Evolutionary conservation across 1,140 invertebrate genomes (phyloP).

Genomic region (Papilio polyxenes): DNA sequence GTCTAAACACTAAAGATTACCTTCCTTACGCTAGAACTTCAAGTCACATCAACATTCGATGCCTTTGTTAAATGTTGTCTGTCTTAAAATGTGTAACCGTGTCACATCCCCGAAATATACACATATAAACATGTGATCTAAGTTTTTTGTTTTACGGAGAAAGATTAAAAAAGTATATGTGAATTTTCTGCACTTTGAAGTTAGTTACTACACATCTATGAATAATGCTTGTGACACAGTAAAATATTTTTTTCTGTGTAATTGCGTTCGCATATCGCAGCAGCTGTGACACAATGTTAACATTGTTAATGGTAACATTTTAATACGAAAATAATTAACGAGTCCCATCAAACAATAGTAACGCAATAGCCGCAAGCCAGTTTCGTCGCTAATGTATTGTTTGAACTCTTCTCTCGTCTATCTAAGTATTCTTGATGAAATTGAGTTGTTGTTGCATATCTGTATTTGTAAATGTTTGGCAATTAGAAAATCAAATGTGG

Average conservation of each 20-base stretch:
- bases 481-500: neutral
- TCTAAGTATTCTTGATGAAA: conserved; percentile 3
- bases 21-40: neutral
- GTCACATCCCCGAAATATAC: too few relatives aligned
- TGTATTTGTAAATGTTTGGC: neutral
- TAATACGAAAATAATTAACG: conserved; percentile 21
- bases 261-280: conserved; percentile 9
- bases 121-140: too few relatives aligned
- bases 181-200: neutral
- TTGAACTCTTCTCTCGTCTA: conserved; percentile 20
- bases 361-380: conserved; percentile 4
- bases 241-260: conserved; percentile 6
- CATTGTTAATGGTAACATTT: conserved; percentile 14
- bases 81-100: too few relatives aligned
- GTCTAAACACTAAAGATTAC: neutral
- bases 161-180: too few relatives aligned
- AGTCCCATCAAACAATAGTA: conserved; percentile 20
- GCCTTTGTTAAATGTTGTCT: too few relatives aligned
- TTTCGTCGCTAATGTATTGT: conserved; percentile 26
- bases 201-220: neutral
- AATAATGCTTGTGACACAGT: neutral
- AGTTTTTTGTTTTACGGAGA: too few relatives aligned
- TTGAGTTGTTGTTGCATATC: neutral
- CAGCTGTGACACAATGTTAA: neutral
- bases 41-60: too few relatives aligned